Evolutionary conservation across 2,797 vertebrate genomes (phyloP).

Genomic region (Enteromius trimaculatus): DNA sequence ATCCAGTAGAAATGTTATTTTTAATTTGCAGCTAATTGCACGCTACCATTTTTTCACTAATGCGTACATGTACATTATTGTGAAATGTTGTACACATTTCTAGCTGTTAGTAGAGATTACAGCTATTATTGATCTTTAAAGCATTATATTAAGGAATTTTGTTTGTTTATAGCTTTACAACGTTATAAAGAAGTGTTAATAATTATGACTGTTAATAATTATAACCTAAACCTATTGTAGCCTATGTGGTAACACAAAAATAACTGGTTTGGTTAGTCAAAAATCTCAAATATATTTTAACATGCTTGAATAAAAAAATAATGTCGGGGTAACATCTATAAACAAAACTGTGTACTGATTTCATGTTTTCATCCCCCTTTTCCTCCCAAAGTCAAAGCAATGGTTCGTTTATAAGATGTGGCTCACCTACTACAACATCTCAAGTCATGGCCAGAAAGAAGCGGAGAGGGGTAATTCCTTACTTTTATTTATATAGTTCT

Average conservation of each 20-base stretch:
- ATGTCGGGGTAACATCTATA: background rate
- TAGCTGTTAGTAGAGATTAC: background rate
- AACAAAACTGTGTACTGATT: background rate
- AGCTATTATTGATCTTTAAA: background rate
- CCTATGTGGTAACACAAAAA: background rate
- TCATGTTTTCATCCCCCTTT: background rate
- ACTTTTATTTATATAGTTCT: background rate
- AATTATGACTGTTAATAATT: too few relatives aligned
- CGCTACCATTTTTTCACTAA: background rate
- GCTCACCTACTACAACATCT: constrained; percentile 87
- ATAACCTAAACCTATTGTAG: background rate
- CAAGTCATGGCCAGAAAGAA: constrained; percentile 94
- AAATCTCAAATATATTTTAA: background rate
- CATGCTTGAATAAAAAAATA: background rate
- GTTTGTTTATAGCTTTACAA: background rate
- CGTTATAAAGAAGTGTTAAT: background rate
- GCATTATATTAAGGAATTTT: background rate
- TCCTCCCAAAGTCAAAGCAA: constrained; percentile 76
- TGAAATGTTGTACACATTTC: background rate
- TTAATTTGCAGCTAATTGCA: background rate
- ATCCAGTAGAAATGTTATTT: background rate
- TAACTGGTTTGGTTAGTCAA: background rate
- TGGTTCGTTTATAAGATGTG: constrained; percentile 82
- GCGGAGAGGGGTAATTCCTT: constrained; percentile 87
- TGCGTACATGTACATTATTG: background rate